Base-by-base conservation (phyloP, 2,113 vertebrate genomes). In the Pheucticus melanocephalus region DNA sequence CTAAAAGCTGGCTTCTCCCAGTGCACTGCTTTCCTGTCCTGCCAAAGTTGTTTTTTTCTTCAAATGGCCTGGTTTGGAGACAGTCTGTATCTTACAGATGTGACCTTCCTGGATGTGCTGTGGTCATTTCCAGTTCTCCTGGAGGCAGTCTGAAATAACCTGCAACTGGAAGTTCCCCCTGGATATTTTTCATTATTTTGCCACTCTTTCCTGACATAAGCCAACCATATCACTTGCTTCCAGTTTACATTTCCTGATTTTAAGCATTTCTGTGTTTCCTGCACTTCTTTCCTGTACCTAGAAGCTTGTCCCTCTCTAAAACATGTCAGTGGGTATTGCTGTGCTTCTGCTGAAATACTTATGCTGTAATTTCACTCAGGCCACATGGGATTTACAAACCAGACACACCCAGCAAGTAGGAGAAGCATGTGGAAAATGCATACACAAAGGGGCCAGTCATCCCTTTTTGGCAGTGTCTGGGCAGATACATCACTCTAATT, bases 341-440 rank as follows among this genome's bases (percentile, higher is more conserved):
- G 1, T 16, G 9, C 75, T 89, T 60, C 84, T 95, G 94, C 86
- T 90, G 64, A 39, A 88, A 66, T 44, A 72, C 42, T 97, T 50
- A 82, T 0, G 0, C 70, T 93, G 70, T 87, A 88, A 93, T 96
- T 96, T 94, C 80, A 28, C 48, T 93, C 64, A 18, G 63, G 69
- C 82, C 60, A 2, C 72, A 48, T n/a, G 92, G 82, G 88, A 96
- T 86, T 70, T 61, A 50, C 59, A 83, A 86, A 71, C 56, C 70
- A 90, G 96, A 54, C 94, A 95, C 96, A 93, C 96, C 96, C 95
- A 88, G 15, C 64, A 28, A 69, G 86, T 50, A 93, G 82, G 82
- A 96, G 94, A 93, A 93, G 82, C 90, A 83, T 83, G 92, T 90
- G 92, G 92, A 93, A 93, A 96, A 93, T 64, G 88, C 80, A 60